phyloP scores from a whole-genome alignment of 2,797 vertebrate species.

The Phalloptychus januarius region DNA sequence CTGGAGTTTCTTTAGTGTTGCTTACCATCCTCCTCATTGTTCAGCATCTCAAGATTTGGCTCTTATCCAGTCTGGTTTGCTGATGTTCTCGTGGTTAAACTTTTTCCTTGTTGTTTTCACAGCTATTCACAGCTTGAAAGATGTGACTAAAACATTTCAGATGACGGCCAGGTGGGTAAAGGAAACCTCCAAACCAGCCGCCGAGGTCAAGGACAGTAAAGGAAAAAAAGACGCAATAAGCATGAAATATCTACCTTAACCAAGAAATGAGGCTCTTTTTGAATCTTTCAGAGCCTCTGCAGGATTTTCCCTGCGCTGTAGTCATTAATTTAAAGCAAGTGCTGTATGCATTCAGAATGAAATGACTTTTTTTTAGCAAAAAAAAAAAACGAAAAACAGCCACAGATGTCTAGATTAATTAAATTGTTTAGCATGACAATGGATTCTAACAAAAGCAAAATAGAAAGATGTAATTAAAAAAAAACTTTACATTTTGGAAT shows the following conservation, averaged over 20 bases:
- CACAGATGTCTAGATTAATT: background rate
- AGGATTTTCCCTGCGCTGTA: background rate
- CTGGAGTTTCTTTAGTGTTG: background rate
- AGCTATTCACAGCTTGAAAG: background rate
- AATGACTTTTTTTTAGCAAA: constrained; percentile 30
- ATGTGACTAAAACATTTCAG: constrained; percentile 8
- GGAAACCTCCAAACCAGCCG: background rate
- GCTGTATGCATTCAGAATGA: constrained; percentile 11
- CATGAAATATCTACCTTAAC: background rate
- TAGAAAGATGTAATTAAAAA: no score
- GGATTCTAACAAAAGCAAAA: background rate
- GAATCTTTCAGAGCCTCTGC: background rate
- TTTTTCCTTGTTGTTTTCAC: background rate
- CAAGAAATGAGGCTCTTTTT: background rate
- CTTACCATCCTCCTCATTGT: background rate
- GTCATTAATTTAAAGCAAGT: constrained; percentile 14
- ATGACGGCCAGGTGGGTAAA: background rate
- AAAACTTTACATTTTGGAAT: background rate
- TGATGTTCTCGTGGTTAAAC: background rate
- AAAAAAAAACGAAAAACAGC: background rate
- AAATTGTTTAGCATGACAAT: background rate
- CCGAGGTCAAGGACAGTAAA: background rate
- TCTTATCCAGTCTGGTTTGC: background rate
- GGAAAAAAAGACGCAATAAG: background rate
- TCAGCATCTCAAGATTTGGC: background rate